phyloP scores from a whole-genome alignment of 2,113 vertebrate genomes.

The Gadus chalcogrammus region DNA sequence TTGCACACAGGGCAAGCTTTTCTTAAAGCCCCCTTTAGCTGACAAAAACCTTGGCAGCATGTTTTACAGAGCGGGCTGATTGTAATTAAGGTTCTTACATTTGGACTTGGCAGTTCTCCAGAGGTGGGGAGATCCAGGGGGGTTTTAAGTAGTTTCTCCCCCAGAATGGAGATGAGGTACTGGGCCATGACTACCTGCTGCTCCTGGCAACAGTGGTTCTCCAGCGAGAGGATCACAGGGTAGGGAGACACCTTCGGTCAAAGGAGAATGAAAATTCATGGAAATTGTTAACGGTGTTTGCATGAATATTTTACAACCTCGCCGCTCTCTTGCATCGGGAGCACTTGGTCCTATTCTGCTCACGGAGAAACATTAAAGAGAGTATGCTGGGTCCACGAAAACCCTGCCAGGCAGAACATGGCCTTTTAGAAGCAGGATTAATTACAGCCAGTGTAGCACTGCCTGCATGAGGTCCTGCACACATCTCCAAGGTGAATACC shows the following conservation, averaged over 20 bases:
- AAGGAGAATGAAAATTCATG: constrained; percentile 6
- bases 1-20: constrained; percentile 7
- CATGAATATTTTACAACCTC: constrained; percentile 6
- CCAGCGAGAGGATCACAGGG: constrained; percentile 85
- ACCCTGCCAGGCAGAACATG: constrained; percentile 10
- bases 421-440: constrained; percentile 26
- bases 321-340: neutral
- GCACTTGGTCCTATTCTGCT: neutral
- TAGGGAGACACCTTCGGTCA: constrained; percentile 77
- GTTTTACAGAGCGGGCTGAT: neutral
- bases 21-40: constrained; percentile 6
- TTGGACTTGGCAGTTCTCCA: constrained; percentile 78
- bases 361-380: constrained; percentile 20
- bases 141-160: constrained; percentile 70
- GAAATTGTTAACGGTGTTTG: neutral
- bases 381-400: constrained; percentile 14
- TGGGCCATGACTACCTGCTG: constrained; percentile 84
- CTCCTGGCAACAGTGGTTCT: constrained; percentile 81
- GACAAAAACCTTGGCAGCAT: neutral
- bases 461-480: constrained; percentile 11
- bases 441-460: constrained; percentile 35
- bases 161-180: constrained; percentile 70
- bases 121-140: constrained; percentile 50
- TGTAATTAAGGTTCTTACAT: constrained; percentile 68
- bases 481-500: too few relatives aligned